Evolutionary conservation across 2,797 vertebrate genomes (phyloP).

Genomic region (Catharus ustulatus): DNA sequence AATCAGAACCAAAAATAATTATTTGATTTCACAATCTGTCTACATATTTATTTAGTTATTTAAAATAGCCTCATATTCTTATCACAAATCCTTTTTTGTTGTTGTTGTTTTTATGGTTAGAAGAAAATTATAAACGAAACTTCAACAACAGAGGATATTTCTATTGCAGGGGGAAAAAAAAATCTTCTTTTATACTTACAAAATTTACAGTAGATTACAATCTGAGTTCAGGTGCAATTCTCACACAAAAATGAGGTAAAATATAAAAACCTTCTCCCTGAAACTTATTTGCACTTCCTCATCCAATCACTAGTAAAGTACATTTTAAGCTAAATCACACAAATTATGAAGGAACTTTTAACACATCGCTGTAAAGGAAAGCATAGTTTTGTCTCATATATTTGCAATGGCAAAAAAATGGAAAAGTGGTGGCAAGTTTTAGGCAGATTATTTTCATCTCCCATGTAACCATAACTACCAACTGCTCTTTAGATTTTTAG

Average conservation of each 20-base stretch:
- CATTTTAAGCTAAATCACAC: neutral
- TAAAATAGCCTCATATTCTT: neutral
- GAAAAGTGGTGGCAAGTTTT: neutral
- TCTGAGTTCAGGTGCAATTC: neutral
- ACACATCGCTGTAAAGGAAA: neutral
- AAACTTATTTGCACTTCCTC: neutral
- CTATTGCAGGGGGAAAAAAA: neutral
- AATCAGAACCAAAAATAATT: neutral
- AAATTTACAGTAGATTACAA: neutral
- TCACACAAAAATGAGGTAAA: neutral
- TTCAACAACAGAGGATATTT: neutral
- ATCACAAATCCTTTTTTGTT: neutral
- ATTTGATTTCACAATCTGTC: neutral
- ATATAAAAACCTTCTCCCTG: neutral
- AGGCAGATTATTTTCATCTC: neutral
- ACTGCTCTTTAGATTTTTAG: neutral
- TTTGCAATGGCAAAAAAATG: neutral
- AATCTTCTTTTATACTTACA: neutral
- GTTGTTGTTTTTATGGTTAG: neutral
- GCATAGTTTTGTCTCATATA: neutral
- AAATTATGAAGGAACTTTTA: neutral
- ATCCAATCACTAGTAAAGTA: neutral
- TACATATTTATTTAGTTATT: neutral
- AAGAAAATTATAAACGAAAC: neutral
- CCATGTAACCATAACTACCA: neutral